These are phyloP conservation scores for Lamprologus speciosus DNA, from an alignment of 2,113 vertebrate species.

Conservation along the genomic window DNA sequence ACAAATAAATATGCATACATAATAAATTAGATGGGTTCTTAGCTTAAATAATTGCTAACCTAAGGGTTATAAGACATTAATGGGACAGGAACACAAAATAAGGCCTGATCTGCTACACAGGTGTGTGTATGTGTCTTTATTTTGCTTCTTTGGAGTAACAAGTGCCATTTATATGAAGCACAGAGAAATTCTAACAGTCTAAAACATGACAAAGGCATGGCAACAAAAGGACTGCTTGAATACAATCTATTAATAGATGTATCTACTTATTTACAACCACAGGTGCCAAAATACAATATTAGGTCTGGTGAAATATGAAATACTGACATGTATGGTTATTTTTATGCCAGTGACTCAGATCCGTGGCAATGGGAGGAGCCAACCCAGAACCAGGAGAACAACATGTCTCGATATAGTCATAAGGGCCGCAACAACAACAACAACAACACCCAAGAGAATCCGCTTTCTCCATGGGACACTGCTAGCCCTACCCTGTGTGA, in stretches of 20 bases:
- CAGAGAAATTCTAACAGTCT: background rate
- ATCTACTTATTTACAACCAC: background rate
- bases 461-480: background rate
- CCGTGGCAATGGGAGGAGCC: conserved; percentile 73
- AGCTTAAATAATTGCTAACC: background rate
- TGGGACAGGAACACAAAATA: background rate
- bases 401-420: conserved; percentile 63
- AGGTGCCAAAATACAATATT: background rate
- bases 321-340: background rate
- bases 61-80: background rate
- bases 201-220: background rate
- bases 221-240: background rate
- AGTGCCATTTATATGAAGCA: background rate
- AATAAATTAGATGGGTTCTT: background rate
- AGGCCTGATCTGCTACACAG: background rate
- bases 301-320: background rate
- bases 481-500: conserved; percentile 46
- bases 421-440: conserved; percentile 80
- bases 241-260: background rate
- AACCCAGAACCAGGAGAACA: conserved; percentile 67
- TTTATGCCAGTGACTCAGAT: conserved; percentile 69
- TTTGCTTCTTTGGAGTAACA: background rate
- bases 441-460: conserved; percentile 63
- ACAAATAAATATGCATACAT: background rate
- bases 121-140: background rate